Evolutionary conservation across 2,113 vertebrate species (phyloP), one percentile per base, ranked within the genome.

Genomic region (Lathamus discolor): DNA sequence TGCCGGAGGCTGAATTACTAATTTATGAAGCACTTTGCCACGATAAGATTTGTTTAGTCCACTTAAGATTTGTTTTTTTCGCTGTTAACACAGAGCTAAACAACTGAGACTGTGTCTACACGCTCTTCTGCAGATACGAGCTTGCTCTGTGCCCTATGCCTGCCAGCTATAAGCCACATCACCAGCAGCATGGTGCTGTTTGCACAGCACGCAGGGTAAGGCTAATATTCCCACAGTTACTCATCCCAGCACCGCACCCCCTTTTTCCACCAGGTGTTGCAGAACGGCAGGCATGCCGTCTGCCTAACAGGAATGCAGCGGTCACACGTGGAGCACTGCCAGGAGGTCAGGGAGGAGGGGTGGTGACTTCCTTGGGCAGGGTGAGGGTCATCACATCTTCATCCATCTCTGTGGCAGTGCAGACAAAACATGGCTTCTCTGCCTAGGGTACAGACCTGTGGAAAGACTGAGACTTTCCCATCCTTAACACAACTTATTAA

Each of bases 11-110:
- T 91, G 94, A 95, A 94, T 95, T 73, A 91, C 84, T 89, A 89
- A 95, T 95, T 95, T 93, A 92, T 85, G 84, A 95, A 96, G 82
- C 82, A 75, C 84, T 96, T 93, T 96, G 90, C 87, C 75, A 96
- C 0, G 4, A 55, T 67, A 85, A 94, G 90, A 93, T 95, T 94
- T 95, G 90, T 85, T 95, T 93, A 93, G 93, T 82, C 90, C 43
- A 7, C 29, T 57, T 55, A 93, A 87, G 94, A 85, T 92, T 95
- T 92, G 86, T 37, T 92, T 93, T 93, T 92, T 86, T 62, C 0
- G 0, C 82, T 85, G 84, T 80, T 96, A 96, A 93, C 87, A 76
- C 46, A 51, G 72, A 92, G 35, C 88, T 83, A 63, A 90, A 90
- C 85, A 90, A 77, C 79, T 12, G 13, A 83, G 82, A 44, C 75